Evolutionary conservation across 2,888 invertebrate species (phyloP), one percentile per base, ranked within the genome.

Genomic region (Yponomeuta evonymella): DNA sequence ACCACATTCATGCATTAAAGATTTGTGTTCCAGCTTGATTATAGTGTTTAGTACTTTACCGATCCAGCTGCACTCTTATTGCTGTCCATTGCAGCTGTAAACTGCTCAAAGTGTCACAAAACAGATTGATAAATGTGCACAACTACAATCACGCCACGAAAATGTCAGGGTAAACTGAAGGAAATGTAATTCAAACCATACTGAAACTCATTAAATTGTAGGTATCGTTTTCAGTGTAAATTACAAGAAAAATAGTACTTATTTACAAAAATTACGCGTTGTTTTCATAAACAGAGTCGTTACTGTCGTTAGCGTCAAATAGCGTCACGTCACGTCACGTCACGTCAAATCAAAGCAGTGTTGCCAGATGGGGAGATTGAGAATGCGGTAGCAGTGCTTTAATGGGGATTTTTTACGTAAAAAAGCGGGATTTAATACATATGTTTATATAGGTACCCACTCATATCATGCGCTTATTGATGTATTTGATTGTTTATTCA

Each of bases 21-120:
- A 11, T 10, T n/a, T 30, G 11, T 67, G 15, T 67, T 67, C 36
- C 67, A 67, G 33, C 15, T 33, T 30, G 6, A 67, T 36, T 36
- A 12, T 58, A 48, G n/a, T 12, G 36, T 15, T 33, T 36, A 70
- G 3, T 63, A n/a, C 15, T 66, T 81, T 79, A 89, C 89, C 84
- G 86, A 76, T 30, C 88, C 86, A 72, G 89, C 87, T 73, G 89
- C 89, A 72, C 81, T 79, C 76, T 80, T 83, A 70, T 81, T 85
- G 72, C 83, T 83, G 78, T 83, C 85, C 69, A 62, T 62, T 23
- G 48, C 48, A 23, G 64, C 29, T 64, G 64, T 12, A 12, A 30
- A 67, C 5, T 67, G 33, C 23, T 67, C 15, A 6, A 30, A 36
- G 36, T 1, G 51, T 15, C 15, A 12, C 15, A 58, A 58, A 58